Evolutionary conservation across 2,113 vertebrate species (phyloP), one percentile per base, ranked within the genome.

Genomic region (Chloebia gouldiae): DNA sequence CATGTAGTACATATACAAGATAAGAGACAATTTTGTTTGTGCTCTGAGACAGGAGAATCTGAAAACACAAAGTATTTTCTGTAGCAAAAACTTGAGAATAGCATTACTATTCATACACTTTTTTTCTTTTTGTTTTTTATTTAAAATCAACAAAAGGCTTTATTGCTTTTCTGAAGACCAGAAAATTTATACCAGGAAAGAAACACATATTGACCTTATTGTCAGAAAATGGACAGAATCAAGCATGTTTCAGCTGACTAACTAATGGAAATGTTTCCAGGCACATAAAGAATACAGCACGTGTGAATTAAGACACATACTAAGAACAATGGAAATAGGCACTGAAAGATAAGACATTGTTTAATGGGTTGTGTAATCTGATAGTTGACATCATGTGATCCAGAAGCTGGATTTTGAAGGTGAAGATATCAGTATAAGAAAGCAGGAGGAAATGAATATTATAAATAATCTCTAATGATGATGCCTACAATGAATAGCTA

Each of bases 291-390:
- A 69, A 71, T 35, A 94, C n/a, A 37, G 60, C 0, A 2, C 2
- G 0, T 22, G 40, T 57, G 88, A 93, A 96, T 95, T 92, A 88
- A 96, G 95, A 96, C 0, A 0, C 64, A 31, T 57, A 35, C 27
- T 35, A 81, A 88, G 76, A 90, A 96, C 79, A 96, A 78, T 71
- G 24, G 64, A 92, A 94, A 83, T 60, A 92, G 87, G 87, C 81
- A 93, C 60, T 90, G 88, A 96, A 92, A 96, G 79, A 83, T 94
- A 94, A 92, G 87, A 82, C 63, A 44, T 50, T 85, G 63, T 91
- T 96, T 95, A 95, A 93, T 78, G 79, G 60, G 28, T 90, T 89
- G 37, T 60, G 73, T 84, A 87, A 95, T 89, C 83, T 86, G 86
- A 94, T 89, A 70, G 60, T 17, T 88, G 51, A n/a, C 13, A 22